Evolutionary conservation across 2,113 vertebrate genomes (phyloP), one percentile per base, ranked within the genome.

Genomic region (Rhinoderma darwinii): DNA sequence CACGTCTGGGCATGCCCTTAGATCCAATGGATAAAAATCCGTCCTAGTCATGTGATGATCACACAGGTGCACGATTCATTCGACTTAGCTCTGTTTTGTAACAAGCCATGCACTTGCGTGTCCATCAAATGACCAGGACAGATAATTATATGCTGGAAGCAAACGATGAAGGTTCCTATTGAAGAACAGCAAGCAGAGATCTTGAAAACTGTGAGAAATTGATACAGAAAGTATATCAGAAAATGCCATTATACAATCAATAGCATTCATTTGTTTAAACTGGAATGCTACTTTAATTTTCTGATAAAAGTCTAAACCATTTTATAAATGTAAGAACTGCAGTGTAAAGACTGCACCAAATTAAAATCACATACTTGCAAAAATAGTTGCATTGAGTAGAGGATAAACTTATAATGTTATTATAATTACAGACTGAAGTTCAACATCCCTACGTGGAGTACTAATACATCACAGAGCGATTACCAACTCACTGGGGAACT

Each of bases 401-500:
- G 39, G 72, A 74, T 43, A 74, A 74, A 43, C 20, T n/a, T 74
- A 74, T 41, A 27, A 41, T n/a, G 39, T 43, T 74, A 74, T 43
- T 74, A 22, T 74, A 74, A 74, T 74, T 41, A 41, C 43, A 41
- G 18, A 20, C 8, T 17, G n/a, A 43, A n/a, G 72, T 41, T 74
- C 72, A 74, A 43, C 37, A 74, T 43, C 11, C 12, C 27, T 74
- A 74, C 39, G n/a, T 70, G 12, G 43, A 74, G 72, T 43, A 74
- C 37, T 10, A n/a, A 41, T 74, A 74, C 18, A 73, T 73, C 70
- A 73, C 22, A 41, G 32, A 17, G 20, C 70, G 17, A 73, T 73
- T 73, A 73, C 39, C 39, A 25, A 74, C 20, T n/a, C 72, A 43
- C 37, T 74, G 72, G 37, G 72, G 22, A 74, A 39, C 25, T 22